Conservation (phyloP, 2,888 invertebrate species). For the Drosophila lacicola region DNA sequence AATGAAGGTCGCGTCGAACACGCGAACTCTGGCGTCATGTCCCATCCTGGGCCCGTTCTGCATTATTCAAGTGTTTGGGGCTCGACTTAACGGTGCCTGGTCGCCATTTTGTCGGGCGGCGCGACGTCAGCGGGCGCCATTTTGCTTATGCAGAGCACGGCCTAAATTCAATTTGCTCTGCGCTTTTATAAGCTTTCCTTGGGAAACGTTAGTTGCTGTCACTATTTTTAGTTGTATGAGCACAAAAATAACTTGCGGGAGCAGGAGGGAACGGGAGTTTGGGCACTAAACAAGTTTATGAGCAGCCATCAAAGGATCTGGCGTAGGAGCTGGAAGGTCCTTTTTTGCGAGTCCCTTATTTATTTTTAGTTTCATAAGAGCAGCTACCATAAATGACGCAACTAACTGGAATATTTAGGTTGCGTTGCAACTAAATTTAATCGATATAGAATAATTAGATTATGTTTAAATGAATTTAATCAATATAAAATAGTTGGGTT, state of each 20-base stretch:
- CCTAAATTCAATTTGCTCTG: conserved; percentile 22
- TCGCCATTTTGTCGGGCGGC: conserved; percentile 45
- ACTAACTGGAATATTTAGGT: background rate
- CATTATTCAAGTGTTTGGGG: conserved; percentile 19
- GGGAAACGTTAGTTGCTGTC: conserved; percentile 17
- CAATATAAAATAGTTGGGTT: background rate
- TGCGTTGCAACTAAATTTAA: background rate
- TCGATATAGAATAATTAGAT: background rate
- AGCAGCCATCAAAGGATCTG: conserved; percentile 13
- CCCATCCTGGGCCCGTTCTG: conserved; percentile 3
- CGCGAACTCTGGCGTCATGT: conserved; percentile 53
- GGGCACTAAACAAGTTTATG: conserved; percentile 4
- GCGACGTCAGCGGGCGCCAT: conserved; percentile 26
- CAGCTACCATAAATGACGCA: background rate
- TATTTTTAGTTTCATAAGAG: conserved; percentile 3
- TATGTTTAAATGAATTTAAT: background rate
- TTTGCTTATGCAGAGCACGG: conserved; percentile 29
- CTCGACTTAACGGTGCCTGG: conserved; percentile 35
- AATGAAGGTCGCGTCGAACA: conserved; percentile 43
- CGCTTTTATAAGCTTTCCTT: conserved; percentile 19
- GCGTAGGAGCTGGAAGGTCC: background rate
- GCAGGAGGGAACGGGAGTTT: background rate
- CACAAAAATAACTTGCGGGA: background rate
- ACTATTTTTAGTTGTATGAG: conserved; percentile 42
- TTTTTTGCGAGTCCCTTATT: background rate